Evolutionary conservation across 2,888 invertebrate species (phyloP), one percentile per base, ranked within the genome.

Genomic region (Pristionchus japonicus): DNA sequence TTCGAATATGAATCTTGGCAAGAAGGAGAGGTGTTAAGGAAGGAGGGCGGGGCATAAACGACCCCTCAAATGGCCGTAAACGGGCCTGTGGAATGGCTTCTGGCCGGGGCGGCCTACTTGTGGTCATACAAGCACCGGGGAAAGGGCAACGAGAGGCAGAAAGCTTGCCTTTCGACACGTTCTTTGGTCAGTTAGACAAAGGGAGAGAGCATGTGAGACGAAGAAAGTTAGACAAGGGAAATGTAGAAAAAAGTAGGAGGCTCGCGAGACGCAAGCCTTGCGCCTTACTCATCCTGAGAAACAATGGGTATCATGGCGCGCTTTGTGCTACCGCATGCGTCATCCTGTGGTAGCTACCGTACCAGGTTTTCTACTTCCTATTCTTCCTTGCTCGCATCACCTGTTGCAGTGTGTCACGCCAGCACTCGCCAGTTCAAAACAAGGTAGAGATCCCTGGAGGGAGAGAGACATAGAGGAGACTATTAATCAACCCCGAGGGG

Each of bases 341-440:
- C 49, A 47, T 0, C 57, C 23, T 77, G 47, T 43, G 47, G 77
- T 43, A 77, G 74, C 74, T 74, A 40, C 40, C 40, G 40, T 40
- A 4, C 23, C 52, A 17, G 20, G 31, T 23, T 4, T n/a, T 20
- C 27, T 17, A 37, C 17, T 6, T 57, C 3, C 6, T 57, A 57
- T 64, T 15, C 47, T 1, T 40, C 74, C 23, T 9, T 77, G 0
- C 37, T 37, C 77, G 15, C 43, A 77, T 77, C 77, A 77, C 77
- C 77, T 77, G 77, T 77, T 77, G 34, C 77, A 43, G 43, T 23
- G 70, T 77, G 77, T 27, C 77, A 77, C 77, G 74, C 40, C 23
- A 74, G 23, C 43, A 43, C 74, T 74, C 27, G 77, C n/a, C n/a
- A 31, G 77, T 77, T 77, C 77, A 77, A 77, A 77, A 77, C 77